Evolutionary conservation across 64 coral and sea anemone genomes (phyloP).

Genomic region (Trachythela sp.): DNA sequence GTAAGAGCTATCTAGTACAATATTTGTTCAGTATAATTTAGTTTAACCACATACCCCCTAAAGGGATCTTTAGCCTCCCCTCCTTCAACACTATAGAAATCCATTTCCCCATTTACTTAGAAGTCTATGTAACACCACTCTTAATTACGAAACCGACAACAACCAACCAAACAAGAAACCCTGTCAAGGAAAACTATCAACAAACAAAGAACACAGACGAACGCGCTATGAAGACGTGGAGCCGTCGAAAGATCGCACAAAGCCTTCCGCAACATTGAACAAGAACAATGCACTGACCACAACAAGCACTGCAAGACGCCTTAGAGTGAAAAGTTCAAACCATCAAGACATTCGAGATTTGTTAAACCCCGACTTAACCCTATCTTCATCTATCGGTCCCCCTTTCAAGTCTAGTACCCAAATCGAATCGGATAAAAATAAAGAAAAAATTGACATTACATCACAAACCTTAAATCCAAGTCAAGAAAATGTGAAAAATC

Average conservation of each 20-base stretch:
- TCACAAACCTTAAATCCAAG: no score
- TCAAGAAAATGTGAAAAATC: no score
- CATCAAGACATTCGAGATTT: no score
- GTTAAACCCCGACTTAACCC: no score
- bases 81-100: background rate
- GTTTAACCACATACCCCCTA: no score
- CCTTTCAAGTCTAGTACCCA: no score
- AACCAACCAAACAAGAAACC: background rate
- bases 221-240: background rate
- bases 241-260: background rate
- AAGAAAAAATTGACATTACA: no score
- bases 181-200: background rate
- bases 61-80: no score
- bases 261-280: background rate
- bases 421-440: no score
- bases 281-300: background rate
- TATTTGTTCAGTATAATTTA: no score
- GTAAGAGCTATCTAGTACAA: no score
- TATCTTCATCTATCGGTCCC: no score
- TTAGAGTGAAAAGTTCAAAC: background rate
- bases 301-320: background rate
- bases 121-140: background rate
- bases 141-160: background rate
- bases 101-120: background rate
- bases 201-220: background rate